Evolutionary conservation across 1,140 invertebrate species (phyloP).

Genomic region (Drosophila gunungcola): DNA sequence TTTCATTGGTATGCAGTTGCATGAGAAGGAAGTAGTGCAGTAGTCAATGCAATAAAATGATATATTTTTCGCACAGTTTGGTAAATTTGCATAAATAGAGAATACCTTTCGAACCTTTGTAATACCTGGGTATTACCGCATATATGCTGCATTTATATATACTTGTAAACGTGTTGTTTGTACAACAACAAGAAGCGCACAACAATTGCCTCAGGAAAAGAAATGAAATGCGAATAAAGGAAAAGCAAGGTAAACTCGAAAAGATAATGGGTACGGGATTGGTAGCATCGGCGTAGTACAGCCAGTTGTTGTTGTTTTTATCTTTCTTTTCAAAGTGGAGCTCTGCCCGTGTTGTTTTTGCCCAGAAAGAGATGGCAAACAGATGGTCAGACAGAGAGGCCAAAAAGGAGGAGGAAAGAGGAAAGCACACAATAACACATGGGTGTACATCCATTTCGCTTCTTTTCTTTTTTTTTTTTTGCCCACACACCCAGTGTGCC

Average conservation of each 20-base stretch:
- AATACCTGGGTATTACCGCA: neutral
- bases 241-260: constrained; percentile 24
- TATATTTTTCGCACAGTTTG: neutral
- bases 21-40: neutral
- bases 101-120: neutral
- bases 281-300: constrained; percentile 18
- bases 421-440: constrained; percentile 17
- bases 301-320: constrained; percentile 13
- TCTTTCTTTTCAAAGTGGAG: constrained; percentile 4
- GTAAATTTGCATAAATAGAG: neutral
- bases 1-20: neutral
- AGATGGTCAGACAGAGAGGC: neutral
- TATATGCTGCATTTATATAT: neutral
- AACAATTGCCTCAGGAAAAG: constrained; percentile 2
- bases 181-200: constrained; percentile 26
- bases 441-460: constrained; percentile 46
- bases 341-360: neutral
- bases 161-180: constrained; percentile 6
- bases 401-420: constrained; percentile 1
- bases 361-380: constrained; percentile 16
- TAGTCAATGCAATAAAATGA: neutral
- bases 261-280: constrained; percentile 3
- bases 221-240: constrained; percentile 29
- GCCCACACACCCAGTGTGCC: neutral
- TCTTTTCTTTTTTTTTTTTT: too few species aligned